Evolutionary conservation across 2,113 vertebrate species (phyloP).

Genomic region (Aleadryas rufinucha): DNA sequence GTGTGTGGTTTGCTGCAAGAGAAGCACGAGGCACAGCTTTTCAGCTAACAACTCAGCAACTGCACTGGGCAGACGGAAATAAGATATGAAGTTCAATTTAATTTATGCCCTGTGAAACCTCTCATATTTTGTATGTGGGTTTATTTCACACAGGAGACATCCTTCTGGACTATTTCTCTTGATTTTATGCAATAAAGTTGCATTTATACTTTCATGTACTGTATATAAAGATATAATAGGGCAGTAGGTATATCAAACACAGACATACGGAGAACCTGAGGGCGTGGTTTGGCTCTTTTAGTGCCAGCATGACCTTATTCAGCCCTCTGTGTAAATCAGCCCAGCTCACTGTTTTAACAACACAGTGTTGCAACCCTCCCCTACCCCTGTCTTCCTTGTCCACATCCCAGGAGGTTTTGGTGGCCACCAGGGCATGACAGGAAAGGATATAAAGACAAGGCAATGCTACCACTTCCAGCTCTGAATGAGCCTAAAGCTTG

Average conservation of each 20-base stretch:
- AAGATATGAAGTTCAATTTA: neutral
- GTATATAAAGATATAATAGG: neutral
- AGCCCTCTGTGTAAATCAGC: neutral
- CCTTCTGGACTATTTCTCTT: conserved; percentile 7
- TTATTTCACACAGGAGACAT: conserved; percentile 13
- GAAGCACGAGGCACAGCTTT: conserved; percentile 7
- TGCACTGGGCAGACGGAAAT: neutral
- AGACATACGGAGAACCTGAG: neutral
- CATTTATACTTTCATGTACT: neutral
- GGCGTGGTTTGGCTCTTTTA: neutral
- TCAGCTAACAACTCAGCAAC: conserved; percentile 1
- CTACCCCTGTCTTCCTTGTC: neutral
- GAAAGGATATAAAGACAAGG: neutral
- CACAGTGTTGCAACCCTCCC: neutral
- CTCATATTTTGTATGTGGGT: neutral
- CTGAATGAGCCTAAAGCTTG: neutral
- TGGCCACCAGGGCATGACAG: neutral
- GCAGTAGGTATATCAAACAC: neutral
- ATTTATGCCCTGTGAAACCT: conserved; percentile 12
- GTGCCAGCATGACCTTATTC: neutral
- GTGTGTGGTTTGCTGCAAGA: neutral
- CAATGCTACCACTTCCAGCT: neutral
- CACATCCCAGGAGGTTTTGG: neutral
- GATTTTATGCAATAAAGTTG: conserved; percentile 6
- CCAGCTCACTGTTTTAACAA: neutral